A percentile compares a stretch with the other conserved stretches of the same genome.
These are phyloP conservation scores for Cinclus mexicanus DNA, from an alignment of 2,113 vertebrate species.

Conservation along the genomic window DNA sequence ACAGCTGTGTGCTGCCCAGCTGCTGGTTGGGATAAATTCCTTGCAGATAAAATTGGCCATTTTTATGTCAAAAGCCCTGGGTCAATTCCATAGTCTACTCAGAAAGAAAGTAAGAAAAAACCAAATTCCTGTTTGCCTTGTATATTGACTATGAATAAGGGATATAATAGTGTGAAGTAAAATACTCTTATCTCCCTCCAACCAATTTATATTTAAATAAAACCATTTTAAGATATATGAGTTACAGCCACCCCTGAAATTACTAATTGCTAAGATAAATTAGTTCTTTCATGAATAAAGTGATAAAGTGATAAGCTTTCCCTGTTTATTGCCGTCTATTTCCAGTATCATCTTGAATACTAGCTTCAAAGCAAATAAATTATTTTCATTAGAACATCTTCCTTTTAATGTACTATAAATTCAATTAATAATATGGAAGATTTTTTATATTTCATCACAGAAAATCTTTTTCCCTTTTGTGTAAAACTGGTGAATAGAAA, in stretches of 20 bases:
- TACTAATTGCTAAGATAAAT: constrained; percentile 55
- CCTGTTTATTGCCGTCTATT: constrained; percentile 5
- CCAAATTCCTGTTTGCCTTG: background rate
- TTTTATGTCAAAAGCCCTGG: background rate
- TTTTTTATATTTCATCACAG: background rate
- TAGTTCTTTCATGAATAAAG: constrained; percentile 44
- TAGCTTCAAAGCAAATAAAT: constrained; percentile 33
- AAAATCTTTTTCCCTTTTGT: background rate
- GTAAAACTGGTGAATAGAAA: background rate
- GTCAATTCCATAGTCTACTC: background rate
- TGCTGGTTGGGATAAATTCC: background rate
- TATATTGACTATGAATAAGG: background rate
- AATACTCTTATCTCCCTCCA: background rate
- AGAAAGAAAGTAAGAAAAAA: background rate
- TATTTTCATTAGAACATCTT: constrained; percentile 32
- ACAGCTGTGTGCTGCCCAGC: background rate
- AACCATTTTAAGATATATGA: background rate
- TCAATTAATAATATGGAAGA: background rate
- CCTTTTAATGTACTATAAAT: constrained; percentile 10
- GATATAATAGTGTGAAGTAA: background rate
- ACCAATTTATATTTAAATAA: constrained; percentile 46
- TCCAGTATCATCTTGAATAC: constrained; percentile 12
- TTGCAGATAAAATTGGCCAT: background rate
- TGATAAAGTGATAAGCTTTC: constrained; percentile 32
- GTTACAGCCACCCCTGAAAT: constrained; percentile 9